These are phyloP conservation scores for Gymnopithys bicolor DNA, from an alignment of 2,797 vertebrate species.

Conservation along the genomic window DNA sequence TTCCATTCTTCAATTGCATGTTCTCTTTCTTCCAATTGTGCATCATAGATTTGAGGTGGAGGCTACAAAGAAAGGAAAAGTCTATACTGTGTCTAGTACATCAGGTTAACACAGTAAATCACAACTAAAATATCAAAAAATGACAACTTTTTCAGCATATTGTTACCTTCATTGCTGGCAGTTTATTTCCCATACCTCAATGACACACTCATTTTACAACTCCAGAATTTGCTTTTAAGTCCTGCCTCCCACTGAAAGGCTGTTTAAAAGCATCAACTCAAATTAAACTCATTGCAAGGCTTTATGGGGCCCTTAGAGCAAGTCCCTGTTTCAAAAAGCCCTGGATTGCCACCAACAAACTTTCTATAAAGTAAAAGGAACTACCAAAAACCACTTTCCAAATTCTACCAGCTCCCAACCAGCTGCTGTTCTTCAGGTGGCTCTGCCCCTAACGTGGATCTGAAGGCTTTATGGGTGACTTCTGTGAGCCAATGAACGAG, in stretches of 20 bases:
- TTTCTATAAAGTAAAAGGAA: not conserved
- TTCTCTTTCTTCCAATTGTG: conserved; percentile 94
- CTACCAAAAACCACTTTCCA: not conserved
- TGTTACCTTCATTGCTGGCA: not conserved
- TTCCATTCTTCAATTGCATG: conserved; percentile 98
- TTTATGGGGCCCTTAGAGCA: not conserved
- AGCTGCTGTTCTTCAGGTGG: not conserved
- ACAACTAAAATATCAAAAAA: not conserved
- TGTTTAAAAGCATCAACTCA: not conserved
- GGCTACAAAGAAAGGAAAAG: conserved; percentile 80
- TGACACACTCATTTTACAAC: not conserved
- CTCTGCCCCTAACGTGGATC: not conserved
- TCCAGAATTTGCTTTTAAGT: not conserved
- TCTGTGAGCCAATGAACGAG: not conserved
- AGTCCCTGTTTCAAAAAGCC: not conserved
- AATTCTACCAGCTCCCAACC: not conserved
- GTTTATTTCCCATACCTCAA: not conserved
- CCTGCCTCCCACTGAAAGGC: not conserved
- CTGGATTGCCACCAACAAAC: not conserved
- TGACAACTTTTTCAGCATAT: not conserved
- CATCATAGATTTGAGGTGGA: conserved; percentile 95
- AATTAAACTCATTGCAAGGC: not conserved
- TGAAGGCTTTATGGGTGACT: not conserved
- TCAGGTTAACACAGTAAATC: not conserved
- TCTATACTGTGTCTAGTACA: not conserved